Conservation (phyloP, 2,113 vertebrate genomes). For the Sinocyclocheilus rhinocerous region DNA sequence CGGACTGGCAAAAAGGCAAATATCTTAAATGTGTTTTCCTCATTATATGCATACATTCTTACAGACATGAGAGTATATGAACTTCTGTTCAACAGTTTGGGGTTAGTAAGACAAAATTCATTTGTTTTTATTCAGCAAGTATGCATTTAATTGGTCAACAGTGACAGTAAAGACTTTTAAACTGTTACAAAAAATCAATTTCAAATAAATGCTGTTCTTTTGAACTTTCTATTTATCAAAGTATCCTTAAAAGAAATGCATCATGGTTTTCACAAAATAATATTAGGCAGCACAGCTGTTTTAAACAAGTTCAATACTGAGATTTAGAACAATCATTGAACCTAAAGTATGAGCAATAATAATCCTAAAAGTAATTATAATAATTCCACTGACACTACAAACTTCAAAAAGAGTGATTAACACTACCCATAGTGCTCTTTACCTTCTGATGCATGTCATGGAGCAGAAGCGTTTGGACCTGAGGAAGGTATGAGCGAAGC, state of each 20-base stretch:
- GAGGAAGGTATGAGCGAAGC: constrained; percentile 85
- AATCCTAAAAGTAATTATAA: background rate
- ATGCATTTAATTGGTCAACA: background rate
- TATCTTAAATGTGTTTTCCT: background rate
- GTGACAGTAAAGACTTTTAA: background rate
- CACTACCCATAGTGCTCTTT: background rate
- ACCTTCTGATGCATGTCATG: constrained; percentile 90
- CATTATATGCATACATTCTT: background rate
- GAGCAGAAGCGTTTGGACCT: constrained; percentile 93
- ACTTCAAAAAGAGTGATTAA: background rate
- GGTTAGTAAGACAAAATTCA: too few species aligned
- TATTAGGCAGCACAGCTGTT: background rate
- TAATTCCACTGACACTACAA: background rate
- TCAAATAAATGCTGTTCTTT: background rate
- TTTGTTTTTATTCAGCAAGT: background rate
- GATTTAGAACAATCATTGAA: background rate
- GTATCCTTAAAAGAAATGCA: background rate
- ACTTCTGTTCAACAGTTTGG: too few species aligned
- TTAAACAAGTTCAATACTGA: background rate
- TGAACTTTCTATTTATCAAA: background rate
- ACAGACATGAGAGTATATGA: background rate
- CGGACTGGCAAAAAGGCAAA: background rate
- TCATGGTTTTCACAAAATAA: background rate
- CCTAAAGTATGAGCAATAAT: background rate
- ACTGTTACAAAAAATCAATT: background rate